Evolutionary conservation across 2,113 vertebrate genomes (phyloP).

Genomic region (Tragelaphus scriptus): DNA sequence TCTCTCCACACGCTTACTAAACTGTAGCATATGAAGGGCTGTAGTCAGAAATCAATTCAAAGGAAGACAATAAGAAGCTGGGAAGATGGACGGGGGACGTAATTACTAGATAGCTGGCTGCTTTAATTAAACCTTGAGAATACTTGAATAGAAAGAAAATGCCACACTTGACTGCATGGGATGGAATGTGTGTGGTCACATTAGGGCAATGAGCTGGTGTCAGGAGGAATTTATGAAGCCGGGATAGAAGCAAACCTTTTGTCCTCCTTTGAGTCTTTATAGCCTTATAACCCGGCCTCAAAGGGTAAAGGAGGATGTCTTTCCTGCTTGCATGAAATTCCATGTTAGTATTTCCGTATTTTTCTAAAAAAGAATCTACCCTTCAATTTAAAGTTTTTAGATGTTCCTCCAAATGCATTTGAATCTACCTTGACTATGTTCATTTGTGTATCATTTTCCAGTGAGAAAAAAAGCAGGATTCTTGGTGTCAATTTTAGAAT

Average conservation of each 20-base stretch:
- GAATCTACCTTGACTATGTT: background rate
- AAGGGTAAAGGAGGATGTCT: background rate
- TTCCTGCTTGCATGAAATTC: background rate
- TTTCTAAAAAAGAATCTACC: background rate
- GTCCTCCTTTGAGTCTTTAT: background rate
- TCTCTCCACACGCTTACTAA: conserved; percentile 13
- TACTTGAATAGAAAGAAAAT: conserved; percentile 39
- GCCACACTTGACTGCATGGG: conserved; percentile 6
- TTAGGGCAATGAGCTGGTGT: background rate
- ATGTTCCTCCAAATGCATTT: background rate
- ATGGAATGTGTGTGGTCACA: background rate
- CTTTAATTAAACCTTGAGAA: conserved; percentile 44
- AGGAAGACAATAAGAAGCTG: conserved; percentile 17
- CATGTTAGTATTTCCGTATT: background rate
- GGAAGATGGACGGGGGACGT: conserved; percentile 28
- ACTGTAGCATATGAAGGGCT: background rate
- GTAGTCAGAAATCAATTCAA: conserved; percentile 46
- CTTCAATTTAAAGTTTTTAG: background rate
- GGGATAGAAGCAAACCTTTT: background rate
- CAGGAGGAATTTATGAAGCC: background rate
- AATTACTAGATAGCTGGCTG: conserved; percentile 49
- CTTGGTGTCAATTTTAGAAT: conserved; percentile 41
- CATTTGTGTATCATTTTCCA: background rate
- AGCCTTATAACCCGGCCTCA: background rate
- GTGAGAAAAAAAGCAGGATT: background rate